Evolutionary conservation across 2,797 vertebrate genomes (phyloP), one percentile per base, ranked within the genome.

Genomic region (Galagoides demidoff): DNA sequence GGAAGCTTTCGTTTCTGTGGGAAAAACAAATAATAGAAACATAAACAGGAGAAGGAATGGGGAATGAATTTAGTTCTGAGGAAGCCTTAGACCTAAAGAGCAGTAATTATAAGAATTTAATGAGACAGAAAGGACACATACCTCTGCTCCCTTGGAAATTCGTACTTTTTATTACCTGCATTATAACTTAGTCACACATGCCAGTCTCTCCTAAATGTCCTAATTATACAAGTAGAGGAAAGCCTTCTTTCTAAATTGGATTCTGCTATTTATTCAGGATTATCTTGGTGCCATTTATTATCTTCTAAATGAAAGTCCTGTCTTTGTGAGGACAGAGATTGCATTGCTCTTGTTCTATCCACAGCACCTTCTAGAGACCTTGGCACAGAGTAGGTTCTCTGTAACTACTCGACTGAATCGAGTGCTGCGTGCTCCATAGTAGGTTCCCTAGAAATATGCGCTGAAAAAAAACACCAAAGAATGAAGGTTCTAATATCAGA

Each of bases 1-100:
- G 88, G 64, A 49, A 79, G 45, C 31, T 16, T n/a, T 70, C 12
- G 5, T 16, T 39, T 20, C 57, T 27, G 1, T 49, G 70, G 92
- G 29, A 83, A n/a, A 55, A 27, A 37, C 39, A 79, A 95, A 92
- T 94, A 90, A 59, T 20, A 89, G 96, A 95, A 91, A 85, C 93
- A 93, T 86, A 95, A 90, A 92, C 34, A 87, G 25, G 27, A 29
- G 59, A 39, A 71, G 91, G 91, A 95, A 95, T 71, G 81, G 39
- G 81, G 76, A 95, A 89, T 45, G n/a, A 43, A 73, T 90, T 84
- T 39, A 61, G 29, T 93, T 57, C 63, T 20, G 43, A 59, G 83
- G 59, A 91, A 19, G 19, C 57, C 20, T 39, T 25, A 13, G 31
- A n/a, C 31, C 55, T 63, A 64, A 63, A 70, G 9, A 93, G 39